A percentile compares a stretch with the other conserved stretches of the same genome.
phyloP scores from a whole-genome alignment of 2,888 invertebrate genomes.

The Brachyopa scutellaris region DNA sequence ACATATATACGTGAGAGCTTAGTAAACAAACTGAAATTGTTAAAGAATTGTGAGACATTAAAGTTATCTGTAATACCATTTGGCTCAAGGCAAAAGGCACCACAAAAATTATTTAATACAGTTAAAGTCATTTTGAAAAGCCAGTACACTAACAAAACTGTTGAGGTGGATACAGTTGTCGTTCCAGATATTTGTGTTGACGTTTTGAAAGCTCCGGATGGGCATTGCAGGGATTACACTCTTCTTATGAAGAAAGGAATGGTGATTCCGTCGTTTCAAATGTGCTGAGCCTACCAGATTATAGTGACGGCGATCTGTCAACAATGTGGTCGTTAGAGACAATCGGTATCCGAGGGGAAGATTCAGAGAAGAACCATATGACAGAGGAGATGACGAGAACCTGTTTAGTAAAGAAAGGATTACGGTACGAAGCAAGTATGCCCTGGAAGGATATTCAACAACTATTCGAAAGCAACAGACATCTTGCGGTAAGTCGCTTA shows the following conservation, averaged over 20 bases:
- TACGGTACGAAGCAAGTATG: neutral
- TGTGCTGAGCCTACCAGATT: neutral
- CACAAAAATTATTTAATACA: neutral
- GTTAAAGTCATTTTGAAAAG: neutral
- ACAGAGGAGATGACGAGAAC: neutral
- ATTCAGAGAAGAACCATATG: neutral
- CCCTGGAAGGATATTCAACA: neutral
- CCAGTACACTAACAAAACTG: neutral
- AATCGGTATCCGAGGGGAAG: constrained; percentile 4
- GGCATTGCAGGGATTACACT: constrained; percentile 5
- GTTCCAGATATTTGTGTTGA: neutral
- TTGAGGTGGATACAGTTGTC: neutral
- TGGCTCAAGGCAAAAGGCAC: too few species aligned
- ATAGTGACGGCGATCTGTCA: neutral
- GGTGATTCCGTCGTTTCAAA: neutral
- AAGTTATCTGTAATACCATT: too few species aligned
- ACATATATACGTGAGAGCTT: too few species aligned
- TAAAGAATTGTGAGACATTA: too few species aligned
- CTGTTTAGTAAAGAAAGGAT: too few species aligned
- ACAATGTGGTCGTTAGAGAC: constrained; percentile 5
- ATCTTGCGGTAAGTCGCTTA: constrained; percentile 3
- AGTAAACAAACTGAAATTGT: too few species aligned
- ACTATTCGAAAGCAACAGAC: neutral
- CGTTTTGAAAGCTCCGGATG: neutral
- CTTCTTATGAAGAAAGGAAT: neutral